Conservation (phyloP, 1,140 invertebrate genomes). For the Cyclargus thomasi region DNA sequence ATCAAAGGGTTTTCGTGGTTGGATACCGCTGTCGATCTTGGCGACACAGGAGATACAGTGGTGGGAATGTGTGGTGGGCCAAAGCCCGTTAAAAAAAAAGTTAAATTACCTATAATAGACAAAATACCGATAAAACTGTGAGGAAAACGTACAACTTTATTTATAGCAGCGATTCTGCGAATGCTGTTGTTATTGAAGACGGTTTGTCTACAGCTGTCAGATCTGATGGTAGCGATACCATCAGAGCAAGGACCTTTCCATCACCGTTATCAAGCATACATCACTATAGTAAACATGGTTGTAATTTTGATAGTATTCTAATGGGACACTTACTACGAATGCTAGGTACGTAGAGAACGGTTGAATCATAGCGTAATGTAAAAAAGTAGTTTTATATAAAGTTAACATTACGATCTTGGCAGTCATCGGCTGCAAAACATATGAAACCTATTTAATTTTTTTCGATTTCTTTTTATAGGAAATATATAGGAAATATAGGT, state of each 20-base stretch:
- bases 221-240: slow-evolving; percentile 41
- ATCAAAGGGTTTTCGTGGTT: too few relatives aligned
- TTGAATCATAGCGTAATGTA: too few relatives aligned
- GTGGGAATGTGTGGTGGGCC: too few relatives aligned
- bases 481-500: too few relatives aligned
- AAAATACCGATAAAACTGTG: neutral
- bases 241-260: slow-evolving; percentile 48
- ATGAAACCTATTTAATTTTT: too few relatives aligned
- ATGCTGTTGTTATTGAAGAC: slow-evolving; percentile 38
- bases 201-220: slow-evolving; percentile 46
- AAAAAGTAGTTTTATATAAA: too few relatives aligned
- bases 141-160: slow-evolving; percentile 6
- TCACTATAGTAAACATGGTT: slow-evolving; percentile 13
- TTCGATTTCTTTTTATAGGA: too few relatives aligned
- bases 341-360: neutral
- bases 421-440: too few relatives aligned
- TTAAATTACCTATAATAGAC: neutral
- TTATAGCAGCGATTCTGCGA: slow-evolving; percentile 23
- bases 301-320: slow-evolving; percentile 13
- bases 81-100: too few relatives aligned
- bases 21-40: too few relatives aligned
- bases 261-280: slow-evolving; percentile 30
- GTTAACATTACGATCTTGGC: too few relatives aligned
- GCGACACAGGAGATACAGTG: too few relatives aligned
- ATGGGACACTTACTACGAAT: neutral